A percentile compares a stretch with the other conserved stretches of the same genome.
phyloP scores from a whole-genome alignment of 1,140 invertebrate genomes.

The Helicoverpa zea region DNA sequence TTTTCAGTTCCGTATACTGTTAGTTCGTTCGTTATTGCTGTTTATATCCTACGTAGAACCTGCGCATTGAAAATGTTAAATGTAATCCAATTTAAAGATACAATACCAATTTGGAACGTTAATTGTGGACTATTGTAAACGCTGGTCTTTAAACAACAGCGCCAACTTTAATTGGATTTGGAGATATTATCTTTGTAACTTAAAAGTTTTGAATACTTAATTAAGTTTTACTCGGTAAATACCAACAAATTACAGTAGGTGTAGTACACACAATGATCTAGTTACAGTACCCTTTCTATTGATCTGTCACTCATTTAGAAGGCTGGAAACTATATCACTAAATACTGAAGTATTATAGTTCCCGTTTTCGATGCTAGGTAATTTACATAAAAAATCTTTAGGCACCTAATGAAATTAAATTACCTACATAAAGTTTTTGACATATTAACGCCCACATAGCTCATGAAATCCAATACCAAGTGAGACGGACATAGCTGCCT shows the following conservation, averaged over 20 bases:
- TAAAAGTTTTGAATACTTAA: not conserved
- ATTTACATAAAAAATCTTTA: not conserved
- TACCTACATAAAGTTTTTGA: too few species aligned
- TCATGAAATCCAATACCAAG: not conserved
- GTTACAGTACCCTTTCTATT: too few species aligned
- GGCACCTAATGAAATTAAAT: too few species aligned
- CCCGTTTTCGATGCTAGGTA: too few species aligned
- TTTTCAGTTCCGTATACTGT: constrained; percentile 54
- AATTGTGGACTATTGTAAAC: not conserved
- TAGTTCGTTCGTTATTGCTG: constrained; percentile 53
- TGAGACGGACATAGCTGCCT: not conserved
- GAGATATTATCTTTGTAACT: constrained; percentile 3
- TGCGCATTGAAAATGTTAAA: not conserved
- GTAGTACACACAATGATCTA: too few species aligned
- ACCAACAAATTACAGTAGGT: too few species aligned
- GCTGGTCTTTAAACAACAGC: not conserved
- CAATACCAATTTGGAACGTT: not conserved
- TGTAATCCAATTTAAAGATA: not conserved
- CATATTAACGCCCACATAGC: not conserved
- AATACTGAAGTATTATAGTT: too few species aligned
- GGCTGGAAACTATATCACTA: too few species aligned
- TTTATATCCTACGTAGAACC: constrained; percentile 14
- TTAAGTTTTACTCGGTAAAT: too few species aligned
- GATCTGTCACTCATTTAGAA: too few species aligned
- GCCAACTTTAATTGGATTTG: constrained; percentile 19